Percentiles rank a stretch among this genome's conserved stretches.
phyloP scores from a whole-genome alignment of 2,113 vertebrate genomes.

The Anhinga rufa region DNA sequence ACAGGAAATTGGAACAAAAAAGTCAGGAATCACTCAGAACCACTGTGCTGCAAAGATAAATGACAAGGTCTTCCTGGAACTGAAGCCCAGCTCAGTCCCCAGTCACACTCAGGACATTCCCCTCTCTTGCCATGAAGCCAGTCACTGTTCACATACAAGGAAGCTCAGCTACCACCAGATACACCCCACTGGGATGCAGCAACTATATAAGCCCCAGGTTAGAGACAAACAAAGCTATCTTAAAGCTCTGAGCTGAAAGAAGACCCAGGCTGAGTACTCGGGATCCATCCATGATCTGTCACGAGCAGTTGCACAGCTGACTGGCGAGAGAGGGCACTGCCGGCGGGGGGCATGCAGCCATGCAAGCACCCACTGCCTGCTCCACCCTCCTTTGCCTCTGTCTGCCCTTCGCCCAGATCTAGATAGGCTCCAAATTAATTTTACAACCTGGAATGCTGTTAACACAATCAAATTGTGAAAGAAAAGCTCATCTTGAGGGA shows the following conservation, averaged over 20 bases:
- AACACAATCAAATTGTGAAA: slow-evolving; percentile 58
- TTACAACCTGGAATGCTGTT: slow-evolving; percentile 43
- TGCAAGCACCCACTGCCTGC: not conserved
- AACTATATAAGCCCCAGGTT: not conserved
- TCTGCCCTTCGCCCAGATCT: slow-evolving; percentile 3
- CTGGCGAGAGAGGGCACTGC: not conserved
- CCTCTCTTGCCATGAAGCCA: not conserved
- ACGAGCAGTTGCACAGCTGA: not conserved
- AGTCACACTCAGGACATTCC: not conserved
- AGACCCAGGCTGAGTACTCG: not conserved
- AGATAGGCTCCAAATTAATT: slow-evolving; percentile 51
- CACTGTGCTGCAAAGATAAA: not conserved
- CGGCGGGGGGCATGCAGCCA: not conserved
- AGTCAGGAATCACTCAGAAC: not conserved
- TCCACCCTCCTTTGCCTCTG: not conserved
- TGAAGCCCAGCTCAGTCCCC: not conserved
- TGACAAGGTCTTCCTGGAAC: not conserved
- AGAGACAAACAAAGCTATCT: not conserved
- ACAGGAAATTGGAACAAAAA: slow-evolving; percentile 3
- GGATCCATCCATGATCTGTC: not conserved
- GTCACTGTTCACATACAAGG: not conserved
- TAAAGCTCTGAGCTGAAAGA: not conserved
- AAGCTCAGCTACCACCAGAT: not conserved
- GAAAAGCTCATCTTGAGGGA: slow-evolving; percentile 56
- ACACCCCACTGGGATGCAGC: not conserved